Conservation (phyloP, 1,140 invertebrate genomes). For the Cephus cinctus region DNA sequence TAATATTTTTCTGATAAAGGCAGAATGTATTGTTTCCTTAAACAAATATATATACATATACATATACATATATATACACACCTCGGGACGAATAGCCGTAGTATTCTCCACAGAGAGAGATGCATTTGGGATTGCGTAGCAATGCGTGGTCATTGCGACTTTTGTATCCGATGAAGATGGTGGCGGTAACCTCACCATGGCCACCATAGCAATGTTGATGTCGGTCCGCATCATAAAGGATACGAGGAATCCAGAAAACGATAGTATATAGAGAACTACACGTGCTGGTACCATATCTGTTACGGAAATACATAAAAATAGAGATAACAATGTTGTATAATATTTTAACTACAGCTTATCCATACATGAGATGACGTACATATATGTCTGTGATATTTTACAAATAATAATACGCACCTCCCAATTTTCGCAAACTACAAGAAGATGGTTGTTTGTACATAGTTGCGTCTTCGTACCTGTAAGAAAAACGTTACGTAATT, state of each 20-base stretch:
- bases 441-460: slow-evolving; percentile 29
- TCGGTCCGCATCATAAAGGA: slow-evolving; percentile 78
- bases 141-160: slow-evolving; percentile 27
- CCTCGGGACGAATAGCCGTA: background rate
- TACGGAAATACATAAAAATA: no score
- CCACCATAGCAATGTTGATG: slow-evolving; percentile 71
- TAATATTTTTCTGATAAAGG: no score
- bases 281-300: slow-evolving; percentile 62
- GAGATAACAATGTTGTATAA: slow-evolving; percentile 1
- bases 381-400: background rate
- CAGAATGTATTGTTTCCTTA: no score
- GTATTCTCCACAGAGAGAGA: slow-evolving; percentile 1
- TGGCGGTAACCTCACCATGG: slow-evolving; percentile 59
- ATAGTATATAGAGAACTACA: slow-evolving; percentile 68
- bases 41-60: no score
- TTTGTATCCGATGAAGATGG: slow-evolving; percentile 24
- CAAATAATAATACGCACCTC: slow-evolving; percentile 25
- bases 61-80: no score
- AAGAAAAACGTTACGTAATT: background rate
- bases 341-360: no score
- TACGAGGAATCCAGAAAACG: slow-evolving; percentile 71
- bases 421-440: slow-evolving; percentile 30
- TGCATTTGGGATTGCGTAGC: slow-evolving; percentile 32
- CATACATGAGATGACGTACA: background rate
- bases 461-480: slow-evolving; percentile 32